Conservation (phyloP, 53 echinoderm and acorn worm species). For the Stichopus horrens region DNA sequence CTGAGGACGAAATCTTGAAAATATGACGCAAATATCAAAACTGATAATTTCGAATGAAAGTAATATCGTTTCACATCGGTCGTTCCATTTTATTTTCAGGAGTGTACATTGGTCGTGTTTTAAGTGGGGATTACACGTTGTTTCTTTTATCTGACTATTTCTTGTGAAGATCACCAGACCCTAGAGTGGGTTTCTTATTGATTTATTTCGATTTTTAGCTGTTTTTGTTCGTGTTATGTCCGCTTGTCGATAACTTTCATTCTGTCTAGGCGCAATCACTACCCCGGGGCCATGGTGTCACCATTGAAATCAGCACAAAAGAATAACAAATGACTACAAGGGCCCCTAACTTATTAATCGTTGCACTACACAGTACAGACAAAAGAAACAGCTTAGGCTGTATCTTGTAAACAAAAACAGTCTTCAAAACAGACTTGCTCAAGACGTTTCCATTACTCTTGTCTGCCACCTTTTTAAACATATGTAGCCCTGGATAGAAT, state of each 20-base stretch:
- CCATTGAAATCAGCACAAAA: conserved; percentile 12
- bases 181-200: conserved; percentile 25
- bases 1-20: neutral
- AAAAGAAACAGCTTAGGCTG: neutral
- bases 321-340: conserved; percentile 2
- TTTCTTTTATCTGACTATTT: neutral
- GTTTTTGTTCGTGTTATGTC: conserved; percentile 38
- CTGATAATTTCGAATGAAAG: neutral
- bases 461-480: no score
- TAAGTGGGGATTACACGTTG: conserved; percentile 13
- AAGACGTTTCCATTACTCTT: conserved; percentile 2
- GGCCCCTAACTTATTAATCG: conserved; percentile 32
- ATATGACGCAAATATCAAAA: neutral
- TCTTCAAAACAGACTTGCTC: neutral
- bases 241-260: neutral
- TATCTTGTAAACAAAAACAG: conserved; percentile 14
- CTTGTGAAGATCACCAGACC: conserved; percentile 41
- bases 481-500: no score
- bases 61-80: neutral
- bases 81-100: neutral
- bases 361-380: neutral
- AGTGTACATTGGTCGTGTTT: neutral
- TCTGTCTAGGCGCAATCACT: conserved; percentile 33
- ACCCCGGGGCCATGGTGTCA: conserved; percentile 39
- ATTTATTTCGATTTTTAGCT: conserved; percentile 23